Evolutionary conservation across 2,797 vertebrate species (phyloP).

Genomic region (Acropternis orthonyx): DNA sequence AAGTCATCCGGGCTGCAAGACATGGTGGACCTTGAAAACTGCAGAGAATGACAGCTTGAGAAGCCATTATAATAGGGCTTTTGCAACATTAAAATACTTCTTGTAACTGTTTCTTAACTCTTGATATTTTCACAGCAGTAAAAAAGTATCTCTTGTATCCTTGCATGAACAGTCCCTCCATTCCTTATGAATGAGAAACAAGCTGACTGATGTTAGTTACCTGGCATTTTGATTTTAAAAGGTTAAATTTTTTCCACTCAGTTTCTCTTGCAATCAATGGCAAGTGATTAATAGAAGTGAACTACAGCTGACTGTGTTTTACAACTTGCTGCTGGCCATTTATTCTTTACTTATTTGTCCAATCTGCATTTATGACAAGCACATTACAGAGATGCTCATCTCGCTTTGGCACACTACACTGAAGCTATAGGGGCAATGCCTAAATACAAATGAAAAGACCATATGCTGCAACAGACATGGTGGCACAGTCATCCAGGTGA

Average conservation of each 20-base stretch:
- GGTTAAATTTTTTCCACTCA: not conserved
- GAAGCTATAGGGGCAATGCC: not conserved
- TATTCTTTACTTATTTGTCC: not conserved
- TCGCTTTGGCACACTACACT: not conserved
- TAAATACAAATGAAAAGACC: not conserved
- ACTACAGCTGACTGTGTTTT: not conserved
- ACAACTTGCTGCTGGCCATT: slow-evolving; percentile 8
- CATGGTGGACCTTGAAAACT: not conserved
- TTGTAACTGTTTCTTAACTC: slow-evolving; percentile 44
- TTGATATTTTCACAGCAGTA: slow-evolving; percentile 43
- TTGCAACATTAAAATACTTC: slow-evolving; percentile 10
- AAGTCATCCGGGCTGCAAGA: not conserved
- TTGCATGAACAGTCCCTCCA: not conserved
- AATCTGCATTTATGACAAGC: slow-evolving; percentile 10
- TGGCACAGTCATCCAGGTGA: not conserved
- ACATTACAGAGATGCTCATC: not conserved
- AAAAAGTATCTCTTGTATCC: not conserved
- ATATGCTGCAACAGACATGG: not conserved
- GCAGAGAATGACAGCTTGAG: slow-evolving; percentile 5
- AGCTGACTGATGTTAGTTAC: not conserved
- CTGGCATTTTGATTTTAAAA: slow-evolving; percentile 52
- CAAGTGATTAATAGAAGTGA: slow-evolving; percentile 21
- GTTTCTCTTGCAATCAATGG: slow-evolving; percentile 18
- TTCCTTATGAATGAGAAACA: not conserved
- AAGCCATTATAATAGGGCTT: not conserved